Percentiles rank a stretch among this genome's conserved stretches.
Conservation (phyloP, 2,797 vertebrate genomes). For the Dicrostonyx torquatus region DNA sequence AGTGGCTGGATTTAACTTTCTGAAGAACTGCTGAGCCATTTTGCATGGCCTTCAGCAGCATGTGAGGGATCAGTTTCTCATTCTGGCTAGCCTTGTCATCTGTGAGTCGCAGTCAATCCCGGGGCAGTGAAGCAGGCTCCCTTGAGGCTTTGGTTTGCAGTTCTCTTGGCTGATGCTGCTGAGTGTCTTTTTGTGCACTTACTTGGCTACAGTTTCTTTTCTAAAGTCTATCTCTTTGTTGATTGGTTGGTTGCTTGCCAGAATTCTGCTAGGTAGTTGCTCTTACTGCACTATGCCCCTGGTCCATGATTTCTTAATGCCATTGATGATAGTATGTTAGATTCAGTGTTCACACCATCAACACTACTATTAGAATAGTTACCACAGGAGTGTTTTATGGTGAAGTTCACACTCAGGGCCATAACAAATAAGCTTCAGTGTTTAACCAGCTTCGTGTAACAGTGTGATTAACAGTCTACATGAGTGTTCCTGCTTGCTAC, state of each 20-base stretch:
- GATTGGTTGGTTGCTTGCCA: neutral
- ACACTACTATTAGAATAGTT: neutral
- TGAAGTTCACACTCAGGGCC: neutral
- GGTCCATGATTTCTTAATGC: conserved; percentile 16
- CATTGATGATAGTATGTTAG: neutral
- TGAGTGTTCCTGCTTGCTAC: neutral
- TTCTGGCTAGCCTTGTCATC: neutral
- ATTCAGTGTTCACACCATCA: neutral
- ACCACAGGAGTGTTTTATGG: neutral
- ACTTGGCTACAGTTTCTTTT: neutral
- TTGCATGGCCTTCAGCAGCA: neutral
- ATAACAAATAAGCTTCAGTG: neutral
- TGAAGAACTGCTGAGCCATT: neutral
- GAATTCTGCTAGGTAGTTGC: neutral
- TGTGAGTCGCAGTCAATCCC: neutral
- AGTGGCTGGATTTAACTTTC: neutral
- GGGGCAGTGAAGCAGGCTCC: neutral
- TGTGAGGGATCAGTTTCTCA: neutral
- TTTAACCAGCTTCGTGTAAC: neutral
- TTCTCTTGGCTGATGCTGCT: neutral
- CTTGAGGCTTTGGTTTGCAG: neutral
- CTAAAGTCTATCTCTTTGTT: neutral
- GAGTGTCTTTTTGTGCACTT: neutral
- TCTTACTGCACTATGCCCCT: neutral
- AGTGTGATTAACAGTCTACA: neutral